Evolutionary conservation across 1,140 invertebrate species (phyloP).

Genomic region (Mactra quadrangularis): DNA sequence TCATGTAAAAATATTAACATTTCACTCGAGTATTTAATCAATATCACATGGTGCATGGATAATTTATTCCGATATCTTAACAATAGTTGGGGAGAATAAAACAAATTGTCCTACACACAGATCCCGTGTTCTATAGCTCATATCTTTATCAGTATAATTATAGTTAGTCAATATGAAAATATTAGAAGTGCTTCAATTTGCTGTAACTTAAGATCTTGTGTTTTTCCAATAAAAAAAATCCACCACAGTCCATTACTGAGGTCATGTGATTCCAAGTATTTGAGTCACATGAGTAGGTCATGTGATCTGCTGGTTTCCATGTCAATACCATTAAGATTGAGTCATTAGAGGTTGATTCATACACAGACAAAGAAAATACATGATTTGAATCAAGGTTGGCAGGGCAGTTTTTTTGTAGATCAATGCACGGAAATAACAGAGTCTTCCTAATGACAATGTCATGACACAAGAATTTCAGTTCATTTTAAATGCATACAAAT

Average conservation of each 20-base stretch:
- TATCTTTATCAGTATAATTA: slow-evolving; percentile 34
- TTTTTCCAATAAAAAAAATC: slow-evolving; percentile 42
- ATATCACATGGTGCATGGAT: not conserved
- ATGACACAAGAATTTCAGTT: too few species aligned
- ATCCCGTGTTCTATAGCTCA: too few species aligned
- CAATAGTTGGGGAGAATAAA: not conserved
- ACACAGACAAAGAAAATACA: not conserved
- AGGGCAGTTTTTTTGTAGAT: too few species aligned
- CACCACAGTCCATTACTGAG: slow-evolving; percentile 1
- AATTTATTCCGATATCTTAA: not conserved
- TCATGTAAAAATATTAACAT: slow-evolving; percentile 39
- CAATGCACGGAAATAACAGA: too few species aligned
- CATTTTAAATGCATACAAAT: too few species aligned
- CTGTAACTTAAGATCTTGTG: not conserved
- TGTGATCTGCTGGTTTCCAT: too few species aligned
- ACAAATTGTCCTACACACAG: not conserved
- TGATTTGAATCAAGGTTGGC: too few species aligned
- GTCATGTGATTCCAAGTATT: slow-evolving; percentile 1
- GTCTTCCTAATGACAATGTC: too few species aligned
- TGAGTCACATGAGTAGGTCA: too few species aligned
- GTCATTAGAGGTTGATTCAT: slow-evolving; percentile 37
- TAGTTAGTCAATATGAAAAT: slow-evolving; percentile 32
- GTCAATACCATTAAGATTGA: slow-evolving; percentile 13
- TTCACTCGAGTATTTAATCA: slow-evolving; percentile 7
- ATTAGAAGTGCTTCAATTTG: slow-evolving; percentile 3